A percentile compares a stretch with the other conserved stretches of the same genome.
phyloP scores from a whole-genome alignment of 2,888 invertebrate species.

The Lucinisca nassula region DNA sequence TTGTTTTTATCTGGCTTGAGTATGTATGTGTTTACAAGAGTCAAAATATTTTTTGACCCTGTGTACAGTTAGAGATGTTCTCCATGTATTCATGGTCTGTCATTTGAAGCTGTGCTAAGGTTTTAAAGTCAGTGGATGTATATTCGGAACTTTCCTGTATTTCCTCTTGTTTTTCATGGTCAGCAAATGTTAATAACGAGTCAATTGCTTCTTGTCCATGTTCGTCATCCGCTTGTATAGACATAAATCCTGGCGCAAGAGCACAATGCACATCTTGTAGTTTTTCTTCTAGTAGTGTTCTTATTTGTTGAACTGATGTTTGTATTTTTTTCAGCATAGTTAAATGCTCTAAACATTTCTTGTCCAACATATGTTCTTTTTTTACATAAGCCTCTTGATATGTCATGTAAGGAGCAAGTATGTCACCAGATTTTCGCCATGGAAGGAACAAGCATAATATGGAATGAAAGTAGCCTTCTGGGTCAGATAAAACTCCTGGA shows the following conservation, averaged over 20 bases:
- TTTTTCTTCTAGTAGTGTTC: neutral
- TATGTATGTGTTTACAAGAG: neutral
- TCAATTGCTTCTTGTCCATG: neutral
- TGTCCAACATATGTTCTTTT: neutral
- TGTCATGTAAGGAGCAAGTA: neutral
- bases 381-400: neutral
- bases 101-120: constrained; percentile 23
- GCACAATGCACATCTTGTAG: neutral
- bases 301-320: constrained; percentile 11
- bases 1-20: neutral
- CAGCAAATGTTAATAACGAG: neutral
- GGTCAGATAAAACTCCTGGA: neutral
- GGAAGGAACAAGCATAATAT: neutral
- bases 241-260: neutral
- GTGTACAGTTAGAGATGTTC: no score
- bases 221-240: neutral
- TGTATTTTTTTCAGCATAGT: neutral
- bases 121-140: constrained; percentile 16
- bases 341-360: neutral
- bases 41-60: neutral
- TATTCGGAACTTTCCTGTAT: neutral
- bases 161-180: neutral
- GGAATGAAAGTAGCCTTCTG: neutral
- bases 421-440: neutral
- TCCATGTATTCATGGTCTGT: constrained; percentile 8